Percentiles rank a stretch among this genome's conserved stretches.
Conservation (phyloP, 2,797 vertebrate species). For the Trachops cirrhosus region DNA sequence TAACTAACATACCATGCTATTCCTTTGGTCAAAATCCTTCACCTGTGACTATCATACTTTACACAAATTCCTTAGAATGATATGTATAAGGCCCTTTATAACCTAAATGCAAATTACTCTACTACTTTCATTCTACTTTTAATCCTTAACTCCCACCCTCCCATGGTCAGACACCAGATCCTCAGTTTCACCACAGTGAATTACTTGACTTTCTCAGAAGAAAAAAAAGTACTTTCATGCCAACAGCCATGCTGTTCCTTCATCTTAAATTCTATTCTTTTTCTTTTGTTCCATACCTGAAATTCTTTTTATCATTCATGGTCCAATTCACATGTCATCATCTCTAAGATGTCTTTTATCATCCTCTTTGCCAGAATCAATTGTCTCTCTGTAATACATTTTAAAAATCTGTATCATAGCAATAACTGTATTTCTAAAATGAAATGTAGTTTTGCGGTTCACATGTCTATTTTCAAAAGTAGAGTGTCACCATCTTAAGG, state of each 20-base stretch:
- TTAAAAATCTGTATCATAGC: background rate
- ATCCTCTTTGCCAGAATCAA: background rate
- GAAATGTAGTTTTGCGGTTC: background rate
- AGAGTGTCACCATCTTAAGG: background rate
- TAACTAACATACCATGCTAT: background rate
- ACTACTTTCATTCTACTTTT: background rate
- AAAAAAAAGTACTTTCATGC: background rate
- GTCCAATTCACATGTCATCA: background rate
- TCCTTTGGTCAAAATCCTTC: slow-evolving; percentile 8
- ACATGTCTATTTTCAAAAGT: background rate
- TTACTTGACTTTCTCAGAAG: background rate
- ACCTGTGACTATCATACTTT: background rate
- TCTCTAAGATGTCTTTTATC: background rate
- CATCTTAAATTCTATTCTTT: background rate
- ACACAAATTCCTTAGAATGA: background rate
- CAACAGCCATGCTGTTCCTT: background rate
- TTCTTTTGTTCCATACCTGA: background rate
- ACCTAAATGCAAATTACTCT: background rate
- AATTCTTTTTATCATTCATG: background rate
- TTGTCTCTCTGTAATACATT: background rate
- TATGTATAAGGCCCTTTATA: background rate
- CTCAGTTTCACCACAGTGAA: background rate
- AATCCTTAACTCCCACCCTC: background rate
- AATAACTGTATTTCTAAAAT: background rate
- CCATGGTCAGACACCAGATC: background rate